Percentiles rank a stretch among this genome's conserved stretches.
These are phyloP conservation scores for Triplophysa dalaica DNA, from an alignment of 2,113 vertebrate species.

Conservation along the genomic window DNA sequence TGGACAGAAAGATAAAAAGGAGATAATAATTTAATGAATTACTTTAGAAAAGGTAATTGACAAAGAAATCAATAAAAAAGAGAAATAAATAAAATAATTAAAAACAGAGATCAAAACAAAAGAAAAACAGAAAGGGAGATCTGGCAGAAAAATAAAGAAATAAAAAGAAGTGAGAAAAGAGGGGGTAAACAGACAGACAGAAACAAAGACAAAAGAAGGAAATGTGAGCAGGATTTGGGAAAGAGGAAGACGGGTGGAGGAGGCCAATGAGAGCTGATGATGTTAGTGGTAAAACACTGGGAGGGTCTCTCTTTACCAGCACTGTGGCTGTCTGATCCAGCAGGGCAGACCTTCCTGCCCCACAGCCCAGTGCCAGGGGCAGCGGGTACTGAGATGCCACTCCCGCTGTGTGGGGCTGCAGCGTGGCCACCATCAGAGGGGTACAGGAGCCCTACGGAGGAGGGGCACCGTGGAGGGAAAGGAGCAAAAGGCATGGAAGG, in stretches of 20 bases:
- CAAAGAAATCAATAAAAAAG: background rate
- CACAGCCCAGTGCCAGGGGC: slow-evolving; percentile 92
- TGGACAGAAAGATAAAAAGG: background rate
- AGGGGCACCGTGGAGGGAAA: slow-evolving; percentile 59
- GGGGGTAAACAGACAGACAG: background rate
- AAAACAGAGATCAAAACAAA: background rate
- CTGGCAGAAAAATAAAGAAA: background rate
- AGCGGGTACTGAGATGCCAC: slow-evolving; percentile 97
- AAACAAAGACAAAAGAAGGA: background rate
- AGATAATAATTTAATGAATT: no score
- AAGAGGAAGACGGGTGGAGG: background rate
- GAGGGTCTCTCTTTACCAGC: slow-evolving; percentile 85
- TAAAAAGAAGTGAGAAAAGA: background rate
- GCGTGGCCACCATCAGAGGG: slow-evolving; percentile 99
- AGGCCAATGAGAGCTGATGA: slow-evolving; percentile 29
- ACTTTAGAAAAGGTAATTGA: no score
- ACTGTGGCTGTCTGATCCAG: slow-evolving; percentile 99
- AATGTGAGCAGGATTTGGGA: slow-evolving; percentile 4
- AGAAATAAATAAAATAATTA: background rate
- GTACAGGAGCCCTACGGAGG: slow-evolving; percentile 98
- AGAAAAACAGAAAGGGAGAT: background rate
- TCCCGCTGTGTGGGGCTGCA: slow-evolving; percentile 96
- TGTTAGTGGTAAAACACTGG: slow-evolving; percentile 44
- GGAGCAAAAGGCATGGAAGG: slow-evolving; percentile 61
- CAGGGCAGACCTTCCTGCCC: slow-evolving; percentile 93